Evolutionary conservation across 2,797 vertebrate genomes (phyloP).

Genomic region (Adelosebastes latens): DNA sequence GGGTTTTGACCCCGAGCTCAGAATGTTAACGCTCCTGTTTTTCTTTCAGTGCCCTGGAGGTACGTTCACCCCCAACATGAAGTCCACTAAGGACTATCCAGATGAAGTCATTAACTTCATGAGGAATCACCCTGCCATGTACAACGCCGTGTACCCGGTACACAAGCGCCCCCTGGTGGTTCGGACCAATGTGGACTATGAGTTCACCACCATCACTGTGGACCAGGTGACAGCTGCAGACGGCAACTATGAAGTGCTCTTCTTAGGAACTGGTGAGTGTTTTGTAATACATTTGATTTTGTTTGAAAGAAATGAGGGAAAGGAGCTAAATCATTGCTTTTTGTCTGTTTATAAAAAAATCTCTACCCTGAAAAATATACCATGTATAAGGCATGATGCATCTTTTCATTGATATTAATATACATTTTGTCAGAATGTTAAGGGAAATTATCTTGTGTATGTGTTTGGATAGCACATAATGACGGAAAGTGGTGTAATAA

Average conservation of each 20-base stretch:
- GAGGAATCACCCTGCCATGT: conserved; percentile 97
- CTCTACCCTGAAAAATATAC: no score
- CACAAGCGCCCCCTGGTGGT: conserved; percentile 97
- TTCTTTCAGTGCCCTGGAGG: conserved; percentile 92
- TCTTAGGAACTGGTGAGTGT: conserved; percentile 94
- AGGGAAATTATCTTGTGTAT: no score
- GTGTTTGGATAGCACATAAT: no score
- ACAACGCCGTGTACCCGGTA: conserved; percentile 93
- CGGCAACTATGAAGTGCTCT: conserved; percentile 98
- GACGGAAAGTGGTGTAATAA: no score
- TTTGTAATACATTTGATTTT: background rate
- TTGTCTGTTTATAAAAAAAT: background rate
- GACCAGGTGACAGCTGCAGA: conserved; percentile 98
- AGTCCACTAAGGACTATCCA: conserved; percentile 98
- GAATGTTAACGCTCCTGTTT: conserved; percentile 22
- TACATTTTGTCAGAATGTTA: no score
- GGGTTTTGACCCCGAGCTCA: background rate
- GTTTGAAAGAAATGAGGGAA: background rate
- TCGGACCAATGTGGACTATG: conserved; percentile 93
- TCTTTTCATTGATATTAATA: no score
- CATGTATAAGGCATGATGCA: no score
- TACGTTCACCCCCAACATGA: conserved; percentile 98
- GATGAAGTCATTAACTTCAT: conserved; percentile 99
- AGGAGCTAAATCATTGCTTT: background rate
- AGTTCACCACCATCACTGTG: conserved; percentile 96